Conservation (phyloP, 1,140 invertebrate species). For the Caerostris extrusa region DNA sequence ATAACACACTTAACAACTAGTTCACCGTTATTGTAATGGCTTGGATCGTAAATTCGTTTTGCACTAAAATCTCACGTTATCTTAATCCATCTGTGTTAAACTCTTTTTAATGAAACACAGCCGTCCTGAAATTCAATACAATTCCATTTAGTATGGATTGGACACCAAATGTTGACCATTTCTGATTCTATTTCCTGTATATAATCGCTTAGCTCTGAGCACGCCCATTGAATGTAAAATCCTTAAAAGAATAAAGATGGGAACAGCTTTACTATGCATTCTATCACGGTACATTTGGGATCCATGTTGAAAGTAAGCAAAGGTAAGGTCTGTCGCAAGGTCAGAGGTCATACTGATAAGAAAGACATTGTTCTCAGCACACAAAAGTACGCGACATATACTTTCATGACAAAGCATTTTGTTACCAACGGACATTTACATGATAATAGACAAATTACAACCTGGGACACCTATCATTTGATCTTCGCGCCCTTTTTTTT, state of each 20-base stretch:
- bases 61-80: too few relatives aligned
- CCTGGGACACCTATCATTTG: not conserved
- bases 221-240: not conserved
- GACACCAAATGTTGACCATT: not conserved
- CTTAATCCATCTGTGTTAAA: too few relatives aligned
- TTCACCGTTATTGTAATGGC: too few relatives aligned
- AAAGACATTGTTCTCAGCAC: not conserved
- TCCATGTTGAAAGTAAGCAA: not conserved
- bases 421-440: slow-evolving; percentile 8
- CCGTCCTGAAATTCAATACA: too few relatives aligned
- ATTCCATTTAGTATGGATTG: too few relatives aligned
- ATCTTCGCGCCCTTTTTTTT: not conserved
- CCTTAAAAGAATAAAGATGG: not conserved
- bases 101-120: too few relatives aligned
- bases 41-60: too few relatives aligned
- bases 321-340: not conserved
- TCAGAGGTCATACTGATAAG: not conserved
- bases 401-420: slow-evolving; percentile 12
- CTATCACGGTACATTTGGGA: not conserved
- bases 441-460: slow-evolving; percentile 18
- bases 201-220: not conserved
- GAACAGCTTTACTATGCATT: not conserved
- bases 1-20: too few relatives aligned
- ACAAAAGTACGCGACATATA: not conserved
- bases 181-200: not conserved